Base-by-base conservation (phyloP, 2,113 vertebrate genomes). In the Chaetura pelagica region DNA sequence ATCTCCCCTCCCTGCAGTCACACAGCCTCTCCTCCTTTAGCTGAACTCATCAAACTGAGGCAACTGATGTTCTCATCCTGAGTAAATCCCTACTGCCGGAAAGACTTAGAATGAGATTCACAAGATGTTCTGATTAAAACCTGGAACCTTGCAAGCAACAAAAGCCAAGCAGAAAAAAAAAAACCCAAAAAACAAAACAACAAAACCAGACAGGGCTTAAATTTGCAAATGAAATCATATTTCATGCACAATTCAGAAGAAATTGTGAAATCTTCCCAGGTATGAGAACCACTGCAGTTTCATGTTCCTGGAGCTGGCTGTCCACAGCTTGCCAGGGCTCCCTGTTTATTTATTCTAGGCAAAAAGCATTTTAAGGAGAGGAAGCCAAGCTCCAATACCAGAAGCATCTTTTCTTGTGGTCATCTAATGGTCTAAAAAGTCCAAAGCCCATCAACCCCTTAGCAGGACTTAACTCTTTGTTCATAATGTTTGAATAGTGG, bases 71-170 rank as follows among this genome's bases (percentile, higher is more conserved):
- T 89, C 71, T 73, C 62, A 66, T 51, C 24, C 51, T 16, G 48
- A 67, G 18, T 35, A 63, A 87, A 63, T 20, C 23, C 44, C 90
- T 44, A 24, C 38, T 90, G 93, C 83, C 89, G 80, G 76, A 74
- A 80, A 40, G 46, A 12, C 12, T 84, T 58, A 51, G 32, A 35
- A 57, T 61, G 61, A 79, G 64, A 87, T 79, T 84, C 81, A 87
- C 69, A 72, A 57, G 77, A 4, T 40, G 69, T 85, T 90, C 85
- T 67, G 42, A 81, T 88, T 93, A 93, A 94, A 87, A 85, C 58
- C 83, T 84, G 55, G 32, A 69, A 73, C 81, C 38, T 62, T 55
- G 63, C 34, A 79, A 89, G 79, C 71, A 76, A 27, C 18, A 85
- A 84, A 76, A 66, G 23, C 81, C 54, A 87, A 89, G 26, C 44